Evolutionary conservation across 2,888 invertebrate species (phyloP).

Genomic region (Agriotes lineatus): DNA sequence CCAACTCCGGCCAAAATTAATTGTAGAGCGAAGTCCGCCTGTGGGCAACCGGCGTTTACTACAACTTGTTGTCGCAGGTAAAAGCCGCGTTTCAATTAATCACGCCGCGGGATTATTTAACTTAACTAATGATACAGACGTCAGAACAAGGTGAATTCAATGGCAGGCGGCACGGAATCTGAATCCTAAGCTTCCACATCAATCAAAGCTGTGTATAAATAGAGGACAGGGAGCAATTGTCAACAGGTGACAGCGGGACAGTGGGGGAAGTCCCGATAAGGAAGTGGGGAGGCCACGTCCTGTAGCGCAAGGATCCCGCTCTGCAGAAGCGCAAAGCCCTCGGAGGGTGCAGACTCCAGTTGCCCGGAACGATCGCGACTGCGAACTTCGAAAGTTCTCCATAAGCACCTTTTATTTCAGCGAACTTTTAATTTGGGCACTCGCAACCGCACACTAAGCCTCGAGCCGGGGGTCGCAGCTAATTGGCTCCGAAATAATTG

Average conservation of each 20-base stretch:
- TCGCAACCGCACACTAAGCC: too few species aligned
- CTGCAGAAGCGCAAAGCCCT: constrained; percentile 44
- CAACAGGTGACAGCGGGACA: constrained; percentile 55
- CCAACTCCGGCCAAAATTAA: too few species aligned
- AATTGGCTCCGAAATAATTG: too few species aligned
- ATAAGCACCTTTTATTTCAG: too few species aligned
- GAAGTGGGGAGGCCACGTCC: constrained; percentile 44
- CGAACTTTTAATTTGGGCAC: too few species aligned
- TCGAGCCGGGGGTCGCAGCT: too few species aligned
- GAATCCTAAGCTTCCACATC: constrained; percentile 24
- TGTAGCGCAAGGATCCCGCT: constrained; percentile 42
- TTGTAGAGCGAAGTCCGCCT: too few species aligned
- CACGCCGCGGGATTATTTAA: not conserved
- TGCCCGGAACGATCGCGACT: constrained; percentile 44
- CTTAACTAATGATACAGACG: constrained; percentile 17
- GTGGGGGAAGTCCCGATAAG: constrained; percentile 47
- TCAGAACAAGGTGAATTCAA: constrained; percentile 2
- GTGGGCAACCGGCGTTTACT: too few species aligned
- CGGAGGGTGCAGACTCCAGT: constrained; percentile 39
- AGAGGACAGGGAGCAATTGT: constrained; percentile 49
- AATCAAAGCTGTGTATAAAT: constrained; percentile 38
- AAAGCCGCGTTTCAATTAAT: too few species aligned
- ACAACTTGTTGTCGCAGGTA: too few species aligned
- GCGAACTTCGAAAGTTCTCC: too few species aligned
- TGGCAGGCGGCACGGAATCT: not conserved